Base-by-base conservation (phyloP, 2,797 vertebrate genomes). In the Sebastes steindachneri region DNA sequence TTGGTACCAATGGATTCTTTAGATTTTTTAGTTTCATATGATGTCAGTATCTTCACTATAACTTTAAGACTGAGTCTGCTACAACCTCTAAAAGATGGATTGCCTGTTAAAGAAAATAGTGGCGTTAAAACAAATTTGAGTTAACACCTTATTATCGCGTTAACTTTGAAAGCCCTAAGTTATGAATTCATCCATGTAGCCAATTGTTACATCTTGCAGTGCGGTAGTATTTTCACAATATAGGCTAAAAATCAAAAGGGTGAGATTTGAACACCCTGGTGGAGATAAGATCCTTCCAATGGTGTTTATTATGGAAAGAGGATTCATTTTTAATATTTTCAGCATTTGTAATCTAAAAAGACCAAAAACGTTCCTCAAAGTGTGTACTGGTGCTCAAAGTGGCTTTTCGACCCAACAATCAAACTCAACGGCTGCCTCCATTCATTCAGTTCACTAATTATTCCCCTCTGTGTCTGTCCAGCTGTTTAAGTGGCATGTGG, bases 401-500 rank as follows among this genome's bases (percentile, higher is more conserved):
- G 45, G 19, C 19, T 11, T 67, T 28, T 48, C 37, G 37, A 66
- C 64, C 37, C 25, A 29, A 53, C 28, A 29, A 31, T 53, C 6
- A 33, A 54, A 54, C n/a, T 31, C 29, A 68, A 68, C 1, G 3
- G 15, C 62, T 17, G 65, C 41, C 26, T 67, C 53, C 64, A 45
- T 53, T 53, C 29, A 53, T 53, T 62, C 45, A 68, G 25, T 35
- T 77, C 19, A 45, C 45, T 81, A 78, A 75, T 78, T 71, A 75
- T 67, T 74, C 66, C 66, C 60, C 29, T 33, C 41, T 33, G 37
- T 48, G 58, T 55, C 29, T 45, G 63, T 45, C 68, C 65, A 68
- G 57, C 74, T 72, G 78, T 73, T 86, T 65, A 79, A 76, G 64
- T 75, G 80, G 75, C 64, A 45, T 48, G 31, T 66, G 14, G 53